Evolutionary conservation across 2,888 invertebrate genomes (phyloP), one percentile per base, ranked within the genome.

Genomic region (Hirtodrosophila cameraria): DNA sequence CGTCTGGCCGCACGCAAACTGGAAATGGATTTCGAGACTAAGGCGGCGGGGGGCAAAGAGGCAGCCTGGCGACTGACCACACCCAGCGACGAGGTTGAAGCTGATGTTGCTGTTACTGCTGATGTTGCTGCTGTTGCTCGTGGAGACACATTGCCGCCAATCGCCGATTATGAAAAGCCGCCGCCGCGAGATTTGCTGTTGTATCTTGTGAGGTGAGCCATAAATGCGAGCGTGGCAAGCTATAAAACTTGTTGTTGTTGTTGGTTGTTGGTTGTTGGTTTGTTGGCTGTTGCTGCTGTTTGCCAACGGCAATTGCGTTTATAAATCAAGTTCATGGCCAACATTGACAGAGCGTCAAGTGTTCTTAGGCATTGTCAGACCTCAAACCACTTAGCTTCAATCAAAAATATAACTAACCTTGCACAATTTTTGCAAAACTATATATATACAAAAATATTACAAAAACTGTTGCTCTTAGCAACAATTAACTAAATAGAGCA

Each of bases 191-290:
- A 94, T 65, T 88, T 94, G 62, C 91, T 94, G 50, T 89, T 93
- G 68, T 94, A 93, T 89, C 92, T 94, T 78, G 94, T 94, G 88
- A 93, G 94, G 94, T 94, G 92, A 91, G 86, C 54, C 39, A 61
- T 41, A 62, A 91, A 68, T 52, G 20, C 49, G 54, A 57, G 45
- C 49, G 46, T 28, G 46, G 54, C 30, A 46, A 28, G n/a, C 25
- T 7, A 23, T 46, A 45, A 82, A 60, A 82, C 74, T 66, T 63
- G 76, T 75, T 71, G 61, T 54, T 63, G 42, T 15, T 50, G 52
- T 15, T 60, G 48, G 48, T 11, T 52, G 49, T 20, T 57, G 39
- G 39, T 11, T 58, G 53, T 12, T 54, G 43, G 9, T 54, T n/a
- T 31, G 42, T 4, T 49, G 48, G 38, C 2, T 52, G 54, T 6